Conservation (phyloP, 1,140 invertebrate genomes). For the Danaus plexippus region DNA sequence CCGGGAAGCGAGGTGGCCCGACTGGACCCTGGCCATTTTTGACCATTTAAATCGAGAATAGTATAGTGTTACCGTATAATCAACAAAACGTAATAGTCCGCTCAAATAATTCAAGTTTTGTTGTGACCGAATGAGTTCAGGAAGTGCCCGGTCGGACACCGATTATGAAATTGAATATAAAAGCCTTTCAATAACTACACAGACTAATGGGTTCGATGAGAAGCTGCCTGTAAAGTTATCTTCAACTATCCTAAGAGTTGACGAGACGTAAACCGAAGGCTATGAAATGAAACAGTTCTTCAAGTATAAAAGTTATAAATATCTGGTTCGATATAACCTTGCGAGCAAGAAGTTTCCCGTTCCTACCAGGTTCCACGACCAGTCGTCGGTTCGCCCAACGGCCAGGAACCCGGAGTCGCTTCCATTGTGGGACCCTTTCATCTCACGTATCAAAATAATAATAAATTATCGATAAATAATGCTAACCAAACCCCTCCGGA, state of each 20-base stretch:
- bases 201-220: no score
- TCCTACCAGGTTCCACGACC: constrained; percentile 9
- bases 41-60: constrained; percentile 47
- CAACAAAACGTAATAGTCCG: constrained; percentile 11
- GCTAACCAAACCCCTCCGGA: constrained; percentile 32
- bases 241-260: no score
- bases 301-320: no score
- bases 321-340: no score
- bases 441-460: constrained; percentile 68
- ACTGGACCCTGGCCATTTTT: constrained; percentile 31
- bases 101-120: constrained; percentile 1
- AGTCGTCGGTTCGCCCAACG: constrained; percentile 39
- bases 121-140: no score
- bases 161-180: no score
- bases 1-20: constrained; percentile 48
- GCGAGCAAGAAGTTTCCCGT: no score
- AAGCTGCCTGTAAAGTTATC: no score
- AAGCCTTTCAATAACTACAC: no score
- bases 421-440: constrained; percentile 60
- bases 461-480: constrained; percentile 69
- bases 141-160: no score
- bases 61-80: constrained; percentile 40
- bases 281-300: no score
- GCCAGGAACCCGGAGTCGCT: constrained; percentile 50
- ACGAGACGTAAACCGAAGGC: no score